These are phyloP conservation scores for Lasius platythorax DNA, from an alignment of 2,888 invertebrate species.

Conservation along the genomic window DNA sequence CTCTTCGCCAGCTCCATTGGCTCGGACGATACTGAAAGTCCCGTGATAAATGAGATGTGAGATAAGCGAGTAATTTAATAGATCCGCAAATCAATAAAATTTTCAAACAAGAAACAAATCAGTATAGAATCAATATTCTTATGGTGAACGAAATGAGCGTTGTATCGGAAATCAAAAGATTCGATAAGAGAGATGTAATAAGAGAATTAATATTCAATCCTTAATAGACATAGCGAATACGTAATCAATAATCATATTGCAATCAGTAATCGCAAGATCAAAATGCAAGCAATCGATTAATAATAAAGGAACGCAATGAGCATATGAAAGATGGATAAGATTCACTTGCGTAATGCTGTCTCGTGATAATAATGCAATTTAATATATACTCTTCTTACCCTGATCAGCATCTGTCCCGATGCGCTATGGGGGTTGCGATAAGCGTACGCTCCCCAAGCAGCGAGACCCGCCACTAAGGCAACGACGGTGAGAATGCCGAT, in stretches of 20 bases:
- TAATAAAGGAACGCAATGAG: not conserved
- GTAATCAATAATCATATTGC: not conserved
- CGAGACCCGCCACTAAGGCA: conserved; percentile 89
- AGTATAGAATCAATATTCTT: not conserved
- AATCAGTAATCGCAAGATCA: not conserved
- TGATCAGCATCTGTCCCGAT: conserved; percentile 98
- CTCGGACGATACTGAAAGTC: conserved; percentile 96
- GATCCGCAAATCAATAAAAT: not conserved
- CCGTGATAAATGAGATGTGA: not conserved
- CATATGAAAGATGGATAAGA: not conserved
- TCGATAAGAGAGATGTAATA: not conserved
- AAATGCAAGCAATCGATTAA: not conserved
- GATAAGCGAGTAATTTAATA: not conserved
- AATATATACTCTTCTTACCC: conserved; percentile 88
- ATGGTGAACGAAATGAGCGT: not conserved
- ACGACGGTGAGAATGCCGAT: conserved; percentile 91
- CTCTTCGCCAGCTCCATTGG: conserved; percentile 96
- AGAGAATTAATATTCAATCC: not conserved
- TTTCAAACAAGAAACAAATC: not conserved
- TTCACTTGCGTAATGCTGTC: not conserved
- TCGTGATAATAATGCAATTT: not conserved
- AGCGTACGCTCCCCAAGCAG: conserved; percentile 96
- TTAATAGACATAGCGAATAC: not conserved
- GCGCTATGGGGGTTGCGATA: conserved; percentile 98
- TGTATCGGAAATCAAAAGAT: not conserved